phyloP scores from a whole-genome alignment of 1,140 invertebrate species.

The Achroia grisella region DNA sequence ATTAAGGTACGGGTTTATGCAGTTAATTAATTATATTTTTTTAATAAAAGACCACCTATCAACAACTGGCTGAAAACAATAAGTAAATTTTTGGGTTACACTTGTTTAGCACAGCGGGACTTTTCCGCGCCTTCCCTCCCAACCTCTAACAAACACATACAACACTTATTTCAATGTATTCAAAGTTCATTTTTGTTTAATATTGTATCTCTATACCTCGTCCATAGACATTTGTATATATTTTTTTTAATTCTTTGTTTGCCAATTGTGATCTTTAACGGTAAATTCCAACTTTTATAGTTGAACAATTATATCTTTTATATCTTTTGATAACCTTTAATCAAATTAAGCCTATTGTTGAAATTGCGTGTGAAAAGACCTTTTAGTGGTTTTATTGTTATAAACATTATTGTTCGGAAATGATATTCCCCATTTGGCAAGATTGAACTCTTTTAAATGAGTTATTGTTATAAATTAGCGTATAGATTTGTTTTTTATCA shows the following conservation, averaged over 20 bases:
- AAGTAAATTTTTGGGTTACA: constrained; percentile 22
- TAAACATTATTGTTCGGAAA: no score
- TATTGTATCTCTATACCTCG: no score
- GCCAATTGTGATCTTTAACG: constrained; percentile 26
- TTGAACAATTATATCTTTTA: constrained; percentile 27
- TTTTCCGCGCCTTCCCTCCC: neutral
- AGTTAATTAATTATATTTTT: constrained; percentile 18
- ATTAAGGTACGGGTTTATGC: neutral
- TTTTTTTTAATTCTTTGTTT: constrained; percentile 9
- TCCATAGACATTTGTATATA: neutral
- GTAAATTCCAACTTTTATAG: constrained; percentile 17
- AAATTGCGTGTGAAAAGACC: constrained; percentile 22
- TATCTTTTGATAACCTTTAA: constrained; percentile 7
- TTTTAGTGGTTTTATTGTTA: constrained; percentile 25
- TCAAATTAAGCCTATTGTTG: constrained; percentile 21
- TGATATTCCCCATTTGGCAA: neutral
- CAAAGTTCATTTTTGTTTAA: neutral
- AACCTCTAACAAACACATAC: neutral
- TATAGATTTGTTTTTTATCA: no score
- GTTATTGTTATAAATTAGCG: neutral
- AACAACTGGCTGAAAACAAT: constrained; percentile 30
- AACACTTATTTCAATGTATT: neutral
- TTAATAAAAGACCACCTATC: constrained; percentile 34
- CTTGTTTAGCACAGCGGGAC: constrained; percentile 35
- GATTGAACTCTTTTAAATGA: neutral